Evolutionary conservation across 2,888 invertebrate species (phyloP), one percentile per base, ranked within the genome.

Genomic region (Cataglyphis altisquamis): DNA sequence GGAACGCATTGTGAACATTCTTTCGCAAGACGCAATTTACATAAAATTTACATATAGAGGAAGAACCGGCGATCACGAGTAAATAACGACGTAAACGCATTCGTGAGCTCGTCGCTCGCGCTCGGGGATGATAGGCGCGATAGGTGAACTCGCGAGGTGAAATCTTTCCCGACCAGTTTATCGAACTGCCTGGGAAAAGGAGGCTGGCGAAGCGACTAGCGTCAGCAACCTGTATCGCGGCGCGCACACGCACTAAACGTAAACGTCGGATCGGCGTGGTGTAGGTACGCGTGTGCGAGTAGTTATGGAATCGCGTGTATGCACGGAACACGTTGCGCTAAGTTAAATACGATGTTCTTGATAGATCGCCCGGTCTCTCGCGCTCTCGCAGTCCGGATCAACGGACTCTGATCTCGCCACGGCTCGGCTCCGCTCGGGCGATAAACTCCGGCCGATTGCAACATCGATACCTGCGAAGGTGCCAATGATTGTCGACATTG

Each of bases 151-250:
- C 63, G 21, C 72, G 77, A 77, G 62, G 88, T 67, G 73, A 88
- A 85, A 84, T 84, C 82, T 87, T 87, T 75, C 62, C 87, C 29
- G 80, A 83, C 77, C 88, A 88, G 86, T 84, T 88, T 88, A 86
- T 86, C 86, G 88, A 86, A 86, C 83, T 83, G 84, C 77, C 81
- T 84, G 86, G 84, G 88, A 86, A 88, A 88, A 88, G 82, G 63
- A 88, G 78, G 82, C 39, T 66, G 80, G 72, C 62, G 21, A 70
- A 75, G 77, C 72, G 60, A 75, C 81, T 67, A 60, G 62, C 72
- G 82, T 18, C 52, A 68, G 63, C 36, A 67, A 75, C 39, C 70
- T 72, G 64, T 77, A 75, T 74, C 63, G 72, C 77, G 66, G 45
- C 74, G 77, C 78, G 67, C 63, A 52, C 57, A n/a, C 52, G 25